Base-by-base conservation (phyloP, 2,888 invertebrate species). In the Ariolimax columbianus region DNA sequence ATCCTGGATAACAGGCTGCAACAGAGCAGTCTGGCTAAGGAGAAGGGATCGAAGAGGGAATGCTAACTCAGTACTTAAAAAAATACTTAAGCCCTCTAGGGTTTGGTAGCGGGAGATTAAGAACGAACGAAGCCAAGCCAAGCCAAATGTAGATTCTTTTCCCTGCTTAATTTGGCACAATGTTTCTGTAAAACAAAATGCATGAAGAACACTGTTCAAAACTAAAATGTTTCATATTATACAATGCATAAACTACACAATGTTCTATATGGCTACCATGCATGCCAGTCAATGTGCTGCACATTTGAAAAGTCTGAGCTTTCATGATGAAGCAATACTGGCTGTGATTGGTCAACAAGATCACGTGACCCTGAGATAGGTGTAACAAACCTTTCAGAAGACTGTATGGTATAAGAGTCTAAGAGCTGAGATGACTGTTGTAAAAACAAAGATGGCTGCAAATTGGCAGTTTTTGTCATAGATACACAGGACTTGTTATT, bases 241-340 rank as follows among this genome's bases (percentile, higher is more conserved):
- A 23, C 17, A 14, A 38, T 19, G 19, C 19, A 33, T 51, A 3
- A 14, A 63, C n/a, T 40, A 59, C 26, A 78, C 63, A 63, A 63
- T 38, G 59, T 14, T n/a, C 38, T 63, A 14, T 78, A 78, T 26
- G 78, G 36, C 40, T 78, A 63, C 78, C 78, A 78, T 38, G 63
- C n/a, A n/a, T 78, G 78, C 78, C 78, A 78, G 26, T 78, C 78
- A 59, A 78, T 17, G n/a, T 63, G 78, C 63, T 78, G 78, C n/a
- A 78, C 36, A n/a, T 63, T 78, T 38, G 78, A 59, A 19, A 78
- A 78, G 63, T 78, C 78, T 78, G 78, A 30, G 38, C 78, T 33
- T 78, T 78, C 63, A 7, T 38, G 38, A 26, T 38, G 40, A 59
- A 78, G 63, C 14, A 78, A 40, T n/a, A 78, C 63, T 26, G 78